Conservation (phyloP, 1,140 invertebrate genomes). For the Drosophila varians region DNA sequence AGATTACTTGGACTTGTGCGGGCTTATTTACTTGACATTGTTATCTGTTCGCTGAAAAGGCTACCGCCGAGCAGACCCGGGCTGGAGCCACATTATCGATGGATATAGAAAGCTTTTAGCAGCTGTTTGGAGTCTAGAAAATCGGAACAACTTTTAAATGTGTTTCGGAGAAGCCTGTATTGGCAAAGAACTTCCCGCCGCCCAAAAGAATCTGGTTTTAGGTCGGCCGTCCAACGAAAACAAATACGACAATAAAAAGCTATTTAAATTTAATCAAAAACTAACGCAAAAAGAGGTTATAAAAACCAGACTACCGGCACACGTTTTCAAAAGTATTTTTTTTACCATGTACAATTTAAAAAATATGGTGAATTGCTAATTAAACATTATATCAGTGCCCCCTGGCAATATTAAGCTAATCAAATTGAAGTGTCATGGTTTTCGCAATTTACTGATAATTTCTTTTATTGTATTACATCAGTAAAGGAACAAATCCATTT, state of each 20-base stretch:
- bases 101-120: slow-evolving; percentile 42
- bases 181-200: too few species aligned
- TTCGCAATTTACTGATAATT: too few species aligned
- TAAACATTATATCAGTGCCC: too few species aligned
- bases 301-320: slow-evolving; percentile 31
- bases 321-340: slow-evolving; percentile 8
- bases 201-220: slow-evolving; percentile 47
- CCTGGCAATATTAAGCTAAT: too few species aligned
- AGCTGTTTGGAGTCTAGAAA: slow-evolving; percentile 34
- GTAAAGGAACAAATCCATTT: too few species aligned
- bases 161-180: slow-evolving; percentile 25
- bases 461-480: too few species aligned
- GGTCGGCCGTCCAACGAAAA: slow-evolving; percentile 7
- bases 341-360: too few species aligned
- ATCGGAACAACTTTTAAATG: slow-evolving; percentile 27
- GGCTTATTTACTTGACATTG: slow-evolving; percentile 32
- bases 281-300: neutral
- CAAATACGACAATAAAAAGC: slow-evolving; percentile 36
- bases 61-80: neutral
- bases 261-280: slow-evolving; percentile 56
- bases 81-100: slow-evolving; percentile 16
- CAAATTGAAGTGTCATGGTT: too few species aligned
- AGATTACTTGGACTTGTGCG: slow-evolving; percentile 42
- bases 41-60: slow-evolving; percentile 56
- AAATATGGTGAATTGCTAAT: too few species aligned